Evolutionary conservation across 2,888 invertebrate species (phyloP), one percentile per base, ranked within the genome.

Genomic region (Drosophila maculinotata): DNA sequence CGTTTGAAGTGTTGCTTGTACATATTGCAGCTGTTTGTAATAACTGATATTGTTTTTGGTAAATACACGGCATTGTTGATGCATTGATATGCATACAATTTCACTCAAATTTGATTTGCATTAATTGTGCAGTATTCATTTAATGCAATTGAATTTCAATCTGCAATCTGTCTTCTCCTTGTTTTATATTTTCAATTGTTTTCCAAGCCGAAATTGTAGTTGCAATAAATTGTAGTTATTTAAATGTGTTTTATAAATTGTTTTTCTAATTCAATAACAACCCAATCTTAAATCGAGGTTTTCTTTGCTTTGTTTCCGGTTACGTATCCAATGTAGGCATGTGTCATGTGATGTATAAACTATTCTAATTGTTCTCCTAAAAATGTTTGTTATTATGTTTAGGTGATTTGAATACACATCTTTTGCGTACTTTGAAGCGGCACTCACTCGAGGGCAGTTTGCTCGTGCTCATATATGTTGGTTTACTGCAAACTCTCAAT

Each of bases 31-130:
- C n/a, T 44, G 26, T 25, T 33, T 23, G 30, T 15, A 23, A 47
- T 38, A 47, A 47, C 33, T 36, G 33, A 51, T 47, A 67, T 67
- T 51, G 49, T 33, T 41, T 36, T 38, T 25, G 8, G 35, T 49
- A 33, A 36, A 17, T 39, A 26, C 1, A 35, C 17, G 15, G 8
- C 25, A 33, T 28, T 14, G 39, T 20, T 26, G 25, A 45, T 35
- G 25, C 26, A 31, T 35, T 25, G 42, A 15, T 12, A 31, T 2
- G 45, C 31, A 58, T 12, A 12, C 15, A n/a, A 42, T 15, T 20
- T 39, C 28, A 53, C 44, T 39, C 6, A 31, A 45, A 57, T 49
- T 48, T 30, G n/a, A 53, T 53, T 52, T 44, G 31, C 30, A 63
- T 26, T 47, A 63, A 63, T 63, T 26, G 17, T 15, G 10, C 28